Evolutionary conservation across 2,888 invertebrate genomes (phyloP).

Genomic region (Hermodice carunculata): DNA sequence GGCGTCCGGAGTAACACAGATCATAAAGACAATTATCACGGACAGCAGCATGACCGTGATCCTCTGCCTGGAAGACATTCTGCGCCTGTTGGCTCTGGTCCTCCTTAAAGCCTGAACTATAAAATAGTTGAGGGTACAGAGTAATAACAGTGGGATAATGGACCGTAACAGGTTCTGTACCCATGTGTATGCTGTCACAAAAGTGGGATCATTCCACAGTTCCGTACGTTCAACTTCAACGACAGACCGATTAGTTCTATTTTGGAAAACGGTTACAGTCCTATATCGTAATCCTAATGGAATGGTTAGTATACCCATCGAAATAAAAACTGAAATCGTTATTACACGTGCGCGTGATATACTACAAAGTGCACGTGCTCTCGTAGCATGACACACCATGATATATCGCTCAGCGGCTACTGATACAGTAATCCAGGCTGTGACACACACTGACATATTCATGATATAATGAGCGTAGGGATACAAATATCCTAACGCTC

Average conservation of each 20-base stretch:
- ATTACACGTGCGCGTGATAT: slow-evolving; percentile 6
- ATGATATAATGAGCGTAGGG: slow-evolving; percentile 48
- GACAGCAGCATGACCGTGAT: slow-evolving; percentile 48
- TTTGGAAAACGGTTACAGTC: slow-evolving; percentile 48
- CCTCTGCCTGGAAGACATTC: slow-evolving; percentile 32
- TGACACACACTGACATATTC: slow-evolving; percentile 44
- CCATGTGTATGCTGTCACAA: slow-evolving; percentile 63
- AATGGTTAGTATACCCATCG: slow-evolving; percentile 49
- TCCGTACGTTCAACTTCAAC: slow-evolving; percentile 51
- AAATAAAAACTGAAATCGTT: slow-evolving; percentile 7
- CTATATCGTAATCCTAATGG: slow-evolving; percentile 63
- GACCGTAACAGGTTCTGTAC: slow-evolving; percentile 63
- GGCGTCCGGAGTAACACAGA: slow-evolving; percentile 48
- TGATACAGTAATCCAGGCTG: slow-evolving; percentile 45
- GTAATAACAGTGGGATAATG: slow-evolving; percentile 62
- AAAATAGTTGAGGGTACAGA: slow-evolving; percentile 60
- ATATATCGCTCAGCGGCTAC: slow-evolving; percentile 44
- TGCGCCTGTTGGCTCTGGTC: slow-evolving; percentile 37
- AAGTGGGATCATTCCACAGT: slow-evolving; percentile 54
- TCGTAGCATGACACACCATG: slow-evolving; percentile 35
- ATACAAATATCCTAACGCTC: slow-evolving; percentile 36
- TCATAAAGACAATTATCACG: slow-evolving; percentile 46
- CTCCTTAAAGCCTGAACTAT: slow-evolving; percentile 63
- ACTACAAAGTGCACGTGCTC: slow-evolving; percentile 20
- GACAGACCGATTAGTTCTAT: slow-evolving; percentile 43